phyloP scores from a whole-genome alignment of 2,888 invertebrate genomes.

The Neoaliturus tenellus region DNA sequence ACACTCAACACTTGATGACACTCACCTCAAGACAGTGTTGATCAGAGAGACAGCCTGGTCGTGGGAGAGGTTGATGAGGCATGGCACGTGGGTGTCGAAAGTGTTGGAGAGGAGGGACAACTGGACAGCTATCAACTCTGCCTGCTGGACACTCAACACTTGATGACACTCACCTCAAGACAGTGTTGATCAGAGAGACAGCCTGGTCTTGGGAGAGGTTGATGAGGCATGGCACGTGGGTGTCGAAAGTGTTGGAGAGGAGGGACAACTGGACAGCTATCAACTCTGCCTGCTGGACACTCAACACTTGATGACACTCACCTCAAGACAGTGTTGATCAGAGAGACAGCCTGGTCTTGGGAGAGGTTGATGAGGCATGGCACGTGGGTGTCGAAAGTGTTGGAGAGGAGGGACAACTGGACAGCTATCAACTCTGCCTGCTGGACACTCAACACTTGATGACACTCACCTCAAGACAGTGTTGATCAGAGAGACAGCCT shows the following conservation, averaged over 20 bases:
- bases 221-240: slow-evolving; percentile 31
- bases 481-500: slow-evolving; percentile 25
- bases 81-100: slow-evolving; percentile 69
- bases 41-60: slow-evolving; percentile 35
- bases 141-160: no score
- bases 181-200: not conserved
- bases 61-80: slow-evolving; percentile 33
- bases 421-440: slow-evolving; percentile 81
- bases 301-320: no score
- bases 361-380: slow-evolving; percentile 43
- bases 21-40: slow-evolving; percentile 38
- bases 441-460: slow-evolving; percentile 76
- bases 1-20: no score
- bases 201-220: slow-evolving; percentile 37
- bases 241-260: slow-evolving; percentile 73
- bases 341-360: slow-evolving; percentile 2
- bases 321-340: slow-evolving; percentile 42
- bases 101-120: slow-evolving; percentile 76
- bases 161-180: slow-evolving; percentile 51
- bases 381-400: slow-evolving; percentile 71
- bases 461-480: slow-evolving; percentile 46
- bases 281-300: slow-evolving; percentile 72
- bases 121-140: slow-evolving; percentile 78
- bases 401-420: slow-evolving; percentile 78
- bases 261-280: slow-evolving; percentile 80